Percentiles rank a stretch among this genome's conserved stretches.
phyloP scores from a whole-genome alignment of 2,113 vertebrate genomes.

The Sander vitreus region DNA sequence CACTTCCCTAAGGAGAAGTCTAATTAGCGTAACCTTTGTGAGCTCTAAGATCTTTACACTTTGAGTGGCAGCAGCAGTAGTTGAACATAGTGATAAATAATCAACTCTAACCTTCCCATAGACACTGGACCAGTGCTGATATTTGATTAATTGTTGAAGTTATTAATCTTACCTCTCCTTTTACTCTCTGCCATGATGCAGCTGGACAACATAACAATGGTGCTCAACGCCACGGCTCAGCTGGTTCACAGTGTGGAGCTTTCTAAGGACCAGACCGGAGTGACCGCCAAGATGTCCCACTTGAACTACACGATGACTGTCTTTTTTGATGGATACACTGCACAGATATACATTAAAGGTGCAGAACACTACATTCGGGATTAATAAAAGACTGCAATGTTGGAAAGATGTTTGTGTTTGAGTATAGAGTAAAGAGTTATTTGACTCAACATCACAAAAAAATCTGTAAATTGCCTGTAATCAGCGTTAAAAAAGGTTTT shows the following conservation, averaged over 20 bases:
- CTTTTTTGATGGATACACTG: conserved; percentile 17
- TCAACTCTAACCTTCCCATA: too few relatives aligned
- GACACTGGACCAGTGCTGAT: too few relatives aligned
- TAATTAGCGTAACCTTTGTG: too few relatives aligned
- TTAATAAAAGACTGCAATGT: too few relatives aligned
- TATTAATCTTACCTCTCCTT: neutral
- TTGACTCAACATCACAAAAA: too few relatives aligned
- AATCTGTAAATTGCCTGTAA: neutral
- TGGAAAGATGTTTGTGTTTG: too few relatives aligned
- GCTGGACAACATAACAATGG: neutral
- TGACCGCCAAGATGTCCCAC: neutral
- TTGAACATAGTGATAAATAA: too few relatives aligned
- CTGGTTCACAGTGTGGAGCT: neutral
- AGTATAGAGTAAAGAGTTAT: too few relatives aligned
- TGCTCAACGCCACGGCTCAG: neutral
- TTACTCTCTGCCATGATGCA: neutral
- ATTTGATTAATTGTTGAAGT: too few relatives aligned
- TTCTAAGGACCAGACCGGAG: neutral
- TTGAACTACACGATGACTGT: neutral
- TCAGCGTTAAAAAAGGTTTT: neutral
- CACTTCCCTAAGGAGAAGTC: too few relatives aligned
- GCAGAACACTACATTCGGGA: neutral
- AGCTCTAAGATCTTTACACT: too few relatives aligned
- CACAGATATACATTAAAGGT: conserved; percentile 12
- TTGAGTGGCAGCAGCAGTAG: too few relatives aligned